Base-by-base conservation (phyloP, 2,888 invertebrate genomes). In the Junonia oenone region DNA sequence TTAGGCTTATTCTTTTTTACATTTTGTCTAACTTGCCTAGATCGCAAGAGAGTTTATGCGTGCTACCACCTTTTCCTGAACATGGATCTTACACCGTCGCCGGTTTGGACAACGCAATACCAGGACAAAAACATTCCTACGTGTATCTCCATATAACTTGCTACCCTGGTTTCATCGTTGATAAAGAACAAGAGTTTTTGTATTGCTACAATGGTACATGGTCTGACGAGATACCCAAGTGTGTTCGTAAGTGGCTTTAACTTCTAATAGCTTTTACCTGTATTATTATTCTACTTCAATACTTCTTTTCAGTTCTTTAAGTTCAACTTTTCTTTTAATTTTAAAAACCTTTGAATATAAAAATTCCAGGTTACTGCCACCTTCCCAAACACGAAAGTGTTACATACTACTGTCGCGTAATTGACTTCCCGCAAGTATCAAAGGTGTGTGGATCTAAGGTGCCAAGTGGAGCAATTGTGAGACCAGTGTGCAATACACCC, bases 351-450 rank as follows among this genome's bases (percentile, higher is more conserved):
- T n/a, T n/a, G n/a, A n/a, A n/a, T n/a, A n/a, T n/a, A n/a, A n/a
- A n/a, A n/a, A n/a, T n/a, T n/a, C n/a, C n/a, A 83, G 83, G 73
- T 9, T 72, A 67, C 60, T 83, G 83, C 67, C 67, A 66, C 6
- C 62, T 83, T 1, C 65, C 68, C 14, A 61, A 49, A 0, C 68
- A 79, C 26, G 66, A 67, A 1, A 75, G 79, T 45, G 76, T 82
- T 0, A 62, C 58, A 1, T 81, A n/a, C n/a, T n/a, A n/a, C n/a
- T n/a, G n/a, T n/a, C n/a, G n/a, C n/a, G n/a, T n/a, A n/a, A n/a
- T n/a, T n/a, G n/a, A n/a, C n/a, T n/a, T n/a, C n/a, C n/a, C n/a
- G n/a, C n/a, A n/a, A n/a, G n/a, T n/a, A n/a, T 22, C 22, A 2
- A 22, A 5, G 22, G 22, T 22, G 3, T 22, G 22, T 22, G 22